Percentiles rank a stretch among this genome's conserved stretches.
These are phyloP conservation scores for Lethrus apterus DNA, from an alignment of 1,140 invertebrate genomes.

Conservation along the genomic window DNA sequence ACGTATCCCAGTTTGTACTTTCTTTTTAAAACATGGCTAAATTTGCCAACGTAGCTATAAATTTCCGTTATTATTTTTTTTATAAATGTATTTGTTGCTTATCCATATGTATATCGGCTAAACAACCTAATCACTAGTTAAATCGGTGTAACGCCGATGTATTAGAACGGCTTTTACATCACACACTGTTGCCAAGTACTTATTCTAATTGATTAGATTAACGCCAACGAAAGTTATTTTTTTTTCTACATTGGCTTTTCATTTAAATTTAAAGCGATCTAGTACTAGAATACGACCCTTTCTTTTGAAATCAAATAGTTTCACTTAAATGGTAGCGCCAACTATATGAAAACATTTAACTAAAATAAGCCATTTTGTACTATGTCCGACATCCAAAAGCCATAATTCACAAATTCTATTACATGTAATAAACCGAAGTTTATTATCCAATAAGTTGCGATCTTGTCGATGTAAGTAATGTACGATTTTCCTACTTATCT, in stretches of 20 bases:
- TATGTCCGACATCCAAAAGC: background rate
- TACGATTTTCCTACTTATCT: background rate
- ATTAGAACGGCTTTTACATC: background rate
- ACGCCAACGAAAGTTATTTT: background rate
- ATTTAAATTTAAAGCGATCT: background rate
- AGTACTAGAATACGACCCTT: background rate
- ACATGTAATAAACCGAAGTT: background rate
- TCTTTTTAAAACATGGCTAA: background rate
- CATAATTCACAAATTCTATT: conserved; percentile 9
- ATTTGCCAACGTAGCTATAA: conserved; percentile 15
- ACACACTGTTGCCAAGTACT: background rate
- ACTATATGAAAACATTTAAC: conserved; percentile 12
- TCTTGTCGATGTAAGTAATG: no score
- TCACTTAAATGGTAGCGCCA: conserved; percentile 4
- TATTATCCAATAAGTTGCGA: no score
- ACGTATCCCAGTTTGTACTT: background rate
- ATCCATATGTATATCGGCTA: no score
- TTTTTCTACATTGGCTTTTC: background rate
- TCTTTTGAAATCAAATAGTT: background rate
- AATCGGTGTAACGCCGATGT: background rate
- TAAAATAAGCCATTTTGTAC: conserved; percentile 13
- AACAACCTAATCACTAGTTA: background rate
- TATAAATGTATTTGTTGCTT: background rate
- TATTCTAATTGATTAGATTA: background rate
- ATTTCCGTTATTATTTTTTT: background rate